These are phyloP conservation scores for Artibeus jamaicensis DNA, from an alignment of 2,797 vertebrate species.

Conservation along the genomic window DNA sequence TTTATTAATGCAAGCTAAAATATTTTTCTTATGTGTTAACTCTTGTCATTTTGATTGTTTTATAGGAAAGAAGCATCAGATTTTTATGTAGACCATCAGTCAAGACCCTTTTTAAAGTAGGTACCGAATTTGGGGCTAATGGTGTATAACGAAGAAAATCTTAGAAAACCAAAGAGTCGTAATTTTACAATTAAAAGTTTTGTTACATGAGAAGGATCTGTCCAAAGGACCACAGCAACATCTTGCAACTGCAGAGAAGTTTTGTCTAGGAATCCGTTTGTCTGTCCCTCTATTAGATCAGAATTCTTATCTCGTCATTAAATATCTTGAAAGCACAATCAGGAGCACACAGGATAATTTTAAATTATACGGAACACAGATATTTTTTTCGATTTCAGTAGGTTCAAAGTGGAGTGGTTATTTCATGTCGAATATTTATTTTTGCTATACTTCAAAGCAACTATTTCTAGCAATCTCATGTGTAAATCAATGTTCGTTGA, in stretches of 20 bases:
- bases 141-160: background rate
- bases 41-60: constrained; percentile 62
- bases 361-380: background rate
- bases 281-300: background rate
- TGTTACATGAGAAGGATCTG: background rate
- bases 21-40: background rate
- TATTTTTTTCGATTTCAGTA: constrained; percentile 35
- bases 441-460: background rate
- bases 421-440: constrained; percentile 34
- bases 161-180: background rate
- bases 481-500: background rate
- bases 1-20: constrained; percentile 3
- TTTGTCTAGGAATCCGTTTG: background rate
- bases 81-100: constrained; percentile 92
- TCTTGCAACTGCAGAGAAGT: background rate
- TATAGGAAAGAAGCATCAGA: constrained; percentile 92
- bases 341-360: background rate
- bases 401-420: background rate
- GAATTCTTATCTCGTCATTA: background rate
- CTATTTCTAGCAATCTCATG: background rate
- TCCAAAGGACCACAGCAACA: background rate
- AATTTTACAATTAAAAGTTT: background rate
- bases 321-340: background rate
- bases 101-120: constrained; percentile 93
- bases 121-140: constrained; percentile 73